Evolutionary conservation across 2,888 invertebrate species (phyloP).

Genomic region (Phrixothrix hirtus): DNA sequence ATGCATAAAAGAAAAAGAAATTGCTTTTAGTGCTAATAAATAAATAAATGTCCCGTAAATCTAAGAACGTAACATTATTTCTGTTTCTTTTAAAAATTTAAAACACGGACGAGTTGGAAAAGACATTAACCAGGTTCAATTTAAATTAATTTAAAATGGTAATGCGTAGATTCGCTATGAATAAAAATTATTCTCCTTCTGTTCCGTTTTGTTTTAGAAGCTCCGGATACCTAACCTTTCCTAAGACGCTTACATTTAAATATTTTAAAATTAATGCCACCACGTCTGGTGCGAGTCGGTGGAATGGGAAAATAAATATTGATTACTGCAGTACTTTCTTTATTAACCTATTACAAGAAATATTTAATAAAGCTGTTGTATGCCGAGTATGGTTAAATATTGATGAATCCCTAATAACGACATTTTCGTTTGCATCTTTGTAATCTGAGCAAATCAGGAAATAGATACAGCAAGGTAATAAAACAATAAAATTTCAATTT

Average conservation of each 20-base stretch:
- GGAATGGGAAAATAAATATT: conserved; percentile 16
- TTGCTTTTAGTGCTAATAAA: too few relatives aligned
- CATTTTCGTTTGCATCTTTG: too few relatives aligned
- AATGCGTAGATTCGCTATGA: conserved; percentile 29
- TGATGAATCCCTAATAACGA: too few relatives aligned
- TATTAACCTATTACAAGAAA: not conserved
- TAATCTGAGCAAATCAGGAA: too few relatives aligned
- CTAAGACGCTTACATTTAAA: conserved; percentile 27
- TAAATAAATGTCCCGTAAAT: too few relatives aligned
- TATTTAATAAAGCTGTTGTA: too few relatives aligned
- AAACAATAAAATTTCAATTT: conserved; percentile 12
- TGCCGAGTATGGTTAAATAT: too few relatives aligned
- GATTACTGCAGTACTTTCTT: conserved; percentile 2
- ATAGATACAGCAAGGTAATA: conserved; percentile 7
- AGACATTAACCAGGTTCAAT: conserved; percentile 26
- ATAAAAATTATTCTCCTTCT: conserved; percentile 31
- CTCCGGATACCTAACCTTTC: conserved; percentile 24
- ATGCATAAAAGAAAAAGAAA: too few relatives aligned
- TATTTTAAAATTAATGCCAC: conserved; percentile 27
- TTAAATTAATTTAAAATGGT: conserved; percentile 33
- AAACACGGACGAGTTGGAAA: conserved; percentile 16
- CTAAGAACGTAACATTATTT: too few relatives aligned
- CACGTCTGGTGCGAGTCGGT: conserved; percentile 10
- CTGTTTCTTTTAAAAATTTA: conserved; percentile 8
- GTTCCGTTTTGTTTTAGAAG: conserved; percentile 24